A percentile compares a stretch with the other conserved stretches of the same genome.
Evolutionary conservation across 2,888 invertebrate species (phyloP).

Genomic region (Diarsia rubi): DNA sequence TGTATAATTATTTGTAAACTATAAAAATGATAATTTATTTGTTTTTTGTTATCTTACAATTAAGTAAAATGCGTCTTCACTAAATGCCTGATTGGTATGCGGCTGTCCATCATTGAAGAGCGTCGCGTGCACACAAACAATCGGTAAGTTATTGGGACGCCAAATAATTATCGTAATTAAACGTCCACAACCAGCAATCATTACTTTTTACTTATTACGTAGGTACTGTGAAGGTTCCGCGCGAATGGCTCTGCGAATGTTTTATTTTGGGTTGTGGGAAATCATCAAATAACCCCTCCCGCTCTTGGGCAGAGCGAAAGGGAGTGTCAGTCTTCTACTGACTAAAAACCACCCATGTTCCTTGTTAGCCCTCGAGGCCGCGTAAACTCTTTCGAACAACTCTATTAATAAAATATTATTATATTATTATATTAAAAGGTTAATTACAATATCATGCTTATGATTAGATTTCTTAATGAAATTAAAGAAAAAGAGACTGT

Average conservation of each 20-base stretch:
- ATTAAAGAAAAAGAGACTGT: neutral
- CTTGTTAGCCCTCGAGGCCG: too few relatives aligned
- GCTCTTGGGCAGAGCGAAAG: too few relatives aligned
- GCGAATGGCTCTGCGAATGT: neutral
- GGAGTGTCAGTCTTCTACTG: too few relatives aligned
- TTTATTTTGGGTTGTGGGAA: too few relatives aligned
- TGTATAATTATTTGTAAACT: too few relatives aligned
- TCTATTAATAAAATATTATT: too few relatives aligned
- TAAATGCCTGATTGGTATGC: constrained; percentile 18
- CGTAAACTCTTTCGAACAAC: too few relatives aligned
- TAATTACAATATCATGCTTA: neutral
- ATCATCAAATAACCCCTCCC: too few relatives aligned
- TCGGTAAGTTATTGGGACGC: constrained; percentile 46
- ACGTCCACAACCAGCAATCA: constrained; percentile 16
- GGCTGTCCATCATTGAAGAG: constrained; percentile 35
- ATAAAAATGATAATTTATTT: neutral
- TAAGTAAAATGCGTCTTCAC: constrained; percentile 29
- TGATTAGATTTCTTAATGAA: neutral
- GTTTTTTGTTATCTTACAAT: neutral
- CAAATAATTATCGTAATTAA: constrained; percentile 45
- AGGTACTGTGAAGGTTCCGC: neutral
- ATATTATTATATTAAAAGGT: too few relatives aligned
- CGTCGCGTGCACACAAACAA: constrained; percentile 47
- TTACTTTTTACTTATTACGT: constrained; percentile 9
- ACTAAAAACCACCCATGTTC: too few relatives aligned